Percentiles rank a stretch among this genome's conserved stretches.
phyloP scores from a whole-genome alignment of 1,140 invertebrate species.

The Microplitis mediator region DNA sequence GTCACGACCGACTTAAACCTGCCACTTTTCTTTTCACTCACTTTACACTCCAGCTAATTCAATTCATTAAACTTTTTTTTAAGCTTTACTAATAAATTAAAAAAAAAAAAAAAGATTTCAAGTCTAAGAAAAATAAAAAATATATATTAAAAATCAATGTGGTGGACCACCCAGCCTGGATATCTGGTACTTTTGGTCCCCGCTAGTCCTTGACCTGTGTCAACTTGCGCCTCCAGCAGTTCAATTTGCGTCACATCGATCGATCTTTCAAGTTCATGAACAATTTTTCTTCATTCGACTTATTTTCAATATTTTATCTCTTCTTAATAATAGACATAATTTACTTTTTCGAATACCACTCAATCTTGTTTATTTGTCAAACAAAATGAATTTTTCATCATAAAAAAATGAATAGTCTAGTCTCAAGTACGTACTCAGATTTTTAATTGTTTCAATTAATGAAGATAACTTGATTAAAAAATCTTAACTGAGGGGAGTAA shows the following conservation, averaged over 20 bases:
- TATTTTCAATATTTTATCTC: neutral
- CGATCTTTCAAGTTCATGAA: constrained; percentile 23
- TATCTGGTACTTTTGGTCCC: neutral
- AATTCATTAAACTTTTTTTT: neutral
- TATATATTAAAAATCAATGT: neutral
- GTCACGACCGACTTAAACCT: constrained; percentile 14
- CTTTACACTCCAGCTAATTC: neutral
- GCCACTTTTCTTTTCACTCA: neutral
- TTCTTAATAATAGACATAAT: neutral
- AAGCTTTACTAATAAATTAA: neutral
- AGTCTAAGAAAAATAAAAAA: neutral
- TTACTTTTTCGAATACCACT: too few species aligned
- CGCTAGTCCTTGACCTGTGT: constrained; percentile 21
- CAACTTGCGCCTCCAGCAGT: neutral
- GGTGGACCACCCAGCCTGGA: neutral
- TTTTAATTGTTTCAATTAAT: too few species aligned
- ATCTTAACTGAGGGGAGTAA: neutral
- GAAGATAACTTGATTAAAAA: too few species aligned
- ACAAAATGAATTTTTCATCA: too few species aligned
- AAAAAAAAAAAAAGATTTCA: neutral
- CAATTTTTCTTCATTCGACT: neutral
- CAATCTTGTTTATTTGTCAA: too few species aligned
- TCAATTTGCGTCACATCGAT: constrained; percentile 11
- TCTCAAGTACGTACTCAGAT: too few species aligned
- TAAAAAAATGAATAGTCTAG: too few species aligned